These are phyloP conservation scores for Catostylus mosaicus DNA, from an alignment of 30 jellyfish, hydroid and myxozoan species.

Conservation along the genomic window DNA sequence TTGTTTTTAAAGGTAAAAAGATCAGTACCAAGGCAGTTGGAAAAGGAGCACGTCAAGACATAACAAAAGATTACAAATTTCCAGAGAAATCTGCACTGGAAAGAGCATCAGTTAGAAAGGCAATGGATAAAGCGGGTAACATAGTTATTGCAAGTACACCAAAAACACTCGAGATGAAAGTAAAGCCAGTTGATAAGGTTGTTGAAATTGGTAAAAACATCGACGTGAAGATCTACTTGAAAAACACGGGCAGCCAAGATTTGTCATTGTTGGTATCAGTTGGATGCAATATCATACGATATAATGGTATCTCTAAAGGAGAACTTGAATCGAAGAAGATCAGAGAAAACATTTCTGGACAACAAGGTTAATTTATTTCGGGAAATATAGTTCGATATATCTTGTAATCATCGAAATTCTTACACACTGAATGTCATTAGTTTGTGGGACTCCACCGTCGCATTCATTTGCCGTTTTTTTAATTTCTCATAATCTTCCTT, in stretches of 20 bases:
- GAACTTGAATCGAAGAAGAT: slow-evolving; percentile 18
- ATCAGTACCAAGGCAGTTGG: slow-evolving; percentile 94
- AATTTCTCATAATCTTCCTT: too few relatives aligned
- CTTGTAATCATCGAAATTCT: too few relatives aligned
- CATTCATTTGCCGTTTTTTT: too few relatives aligned
- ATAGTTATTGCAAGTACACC: slow-evolving; percentile 49
- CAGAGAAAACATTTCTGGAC: slow-evolving; percentile 33
- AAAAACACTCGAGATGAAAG: slow-evolving; percentile 66
- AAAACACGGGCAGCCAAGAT: slow-evolving; percentile 61
- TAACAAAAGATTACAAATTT: slow-evolving; percentile 79
- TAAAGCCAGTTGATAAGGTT: slow-evolving; percentile 41
- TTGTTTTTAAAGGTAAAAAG: slow-evolving; percentile 57
- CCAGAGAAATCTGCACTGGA: slow-evolving; percentile 82
- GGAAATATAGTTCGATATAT: too few relatives aligned
- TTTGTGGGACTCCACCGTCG: too few relatives aligned
- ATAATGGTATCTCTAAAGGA: slow-evolving; percentile 85
- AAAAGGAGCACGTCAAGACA: slow-evolving; percentile 63
- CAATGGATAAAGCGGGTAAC: slow-evolving; percentile 77
- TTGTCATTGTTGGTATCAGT: slow-evolving; percentile 44
- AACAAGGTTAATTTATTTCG: slow-evolving; percentile 31
- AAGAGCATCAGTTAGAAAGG: slow-evolving; percentile 83
- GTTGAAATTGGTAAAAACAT: slow-evolving; percentile 80
- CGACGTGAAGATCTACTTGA: slow-evolving; percentile 48
- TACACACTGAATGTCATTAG: too few relatives aligned
- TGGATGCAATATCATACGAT: slow-evolving; percentile 73